Evolutionary conservation across 2,113 vertebrate genomes (phyloP).

Genomic region (Talpa occidentalis): DNA sequence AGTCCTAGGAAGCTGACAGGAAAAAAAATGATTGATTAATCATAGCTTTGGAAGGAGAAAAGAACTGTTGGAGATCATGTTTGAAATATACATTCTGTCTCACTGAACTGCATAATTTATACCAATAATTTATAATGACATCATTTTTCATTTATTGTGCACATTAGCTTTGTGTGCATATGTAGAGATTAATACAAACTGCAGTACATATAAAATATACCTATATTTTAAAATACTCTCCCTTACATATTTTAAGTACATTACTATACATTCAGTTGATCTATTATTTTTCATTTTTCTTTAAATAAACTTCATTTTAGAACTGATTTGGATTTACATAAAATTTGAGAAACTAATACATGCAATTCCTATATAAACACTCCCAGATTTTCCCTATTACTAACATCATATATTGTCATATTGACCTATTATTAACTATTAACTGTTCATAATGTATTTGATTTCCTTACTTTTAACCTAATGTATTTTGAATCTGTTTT

Average conservation of each 20-base stretch:
- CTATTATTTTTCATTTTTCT: background rate
- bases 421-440: background rate
- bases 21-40: slow-evolving; percentile 68
- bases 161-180: slow-evolving; percentile 79
- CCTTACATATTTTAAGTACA: slow-evolving; percentile 32
- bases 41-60: slow-evolving; percentile 66
- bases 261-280: background rate
- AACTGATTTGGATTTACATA: slow-evolving; percentile 26
- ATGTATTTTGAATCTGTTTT: background rate
- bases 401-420: background rate
- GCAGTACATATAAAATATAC: slow-evolving; percentile 64
- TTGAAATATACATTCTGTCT: slow-evolving; percentile 68
- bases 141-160: slow-evolving; percentile 64
- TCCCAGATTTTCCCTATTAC: background rate
- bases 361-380: background rate
- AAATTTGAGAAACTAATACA: background rate
- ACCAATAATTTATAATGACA: slow-evolving; percentile 76
- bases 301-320: background rate
- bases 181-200: slow-evolving; percentile 50
- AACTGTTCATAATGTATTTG: background rate
- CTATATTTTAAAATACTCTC: slow-evolving; percentile 44
- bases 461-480: background rate
- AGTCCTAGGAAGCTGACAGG: slow-evolving; percentile 56
- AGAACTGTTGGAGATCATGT: background rate
- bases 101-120: slow-evolving; percentile 69